Evolutionary conservation across 2,888 invertebrate genomes (phyloP), one percentile per base, ranked within the genome.

Genomic region (Oscheius onirici): DNA sequence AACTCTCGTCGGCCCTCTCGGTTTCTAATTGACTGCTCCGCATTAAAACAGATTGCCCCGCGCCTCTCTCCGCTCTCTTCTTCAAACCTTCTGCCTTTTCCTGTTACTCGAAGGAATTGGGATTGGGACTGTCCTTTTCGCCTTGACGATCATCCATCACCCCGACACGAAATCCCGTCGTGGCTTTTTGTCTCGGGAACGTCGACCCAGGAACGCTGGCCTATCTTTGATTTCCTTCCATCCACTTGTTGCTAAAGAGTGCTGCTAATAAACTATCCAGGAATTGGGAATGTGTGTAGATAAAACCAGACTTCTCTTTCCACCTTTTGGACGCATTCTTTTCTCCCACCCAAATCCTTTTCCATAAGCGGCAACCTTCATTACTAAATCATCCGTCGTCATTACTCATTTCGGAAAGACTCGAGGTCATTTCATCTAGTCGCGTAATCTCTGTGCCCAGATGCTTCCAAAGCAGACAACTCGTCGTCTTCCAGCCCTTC

Each of bases 21-120:
- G 58, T 58, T 58, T 58, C 58, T 58, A 58, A 58, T 58, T 58
- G 58, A 58, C 58, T 58, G 43, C 58, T 58, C 58, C n/a, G 58
- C 58, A 58, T 58, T 58, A 58, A 58, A 58, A n/a, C 58, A 55
- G 55, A 55, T 55, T 55, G 55, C 22, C 20, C 24, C 52, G 13
- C 52, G 20, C 52, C 52, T 13, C 22, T 52, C 52, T 52, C 22
- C 22, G 20, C 20, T 24, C 22, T 20, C 13, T 22, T 52, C 34
- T 34, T 34, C 8, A 34, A 34, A 34, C 5, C 34, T 3, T 8
- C 6, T 20, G 26, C 52, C 22, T 26, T 26, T 55, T 34, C 34
- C 34, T 55, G 26, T 34, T 55, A 28, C 55, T 28, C 28, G 28
- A 34, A 24, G 1, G 24, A 20, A 26, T 28, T 6, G 28, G 3